A percentile compares a stretch with the other conserved stretches of the same genome.
These are phyloP conservation scores for Carcharodon carcharias DNA, from an alignment of 2,797 vertebrate genomes.

Conservation along the genomic window DNA sequence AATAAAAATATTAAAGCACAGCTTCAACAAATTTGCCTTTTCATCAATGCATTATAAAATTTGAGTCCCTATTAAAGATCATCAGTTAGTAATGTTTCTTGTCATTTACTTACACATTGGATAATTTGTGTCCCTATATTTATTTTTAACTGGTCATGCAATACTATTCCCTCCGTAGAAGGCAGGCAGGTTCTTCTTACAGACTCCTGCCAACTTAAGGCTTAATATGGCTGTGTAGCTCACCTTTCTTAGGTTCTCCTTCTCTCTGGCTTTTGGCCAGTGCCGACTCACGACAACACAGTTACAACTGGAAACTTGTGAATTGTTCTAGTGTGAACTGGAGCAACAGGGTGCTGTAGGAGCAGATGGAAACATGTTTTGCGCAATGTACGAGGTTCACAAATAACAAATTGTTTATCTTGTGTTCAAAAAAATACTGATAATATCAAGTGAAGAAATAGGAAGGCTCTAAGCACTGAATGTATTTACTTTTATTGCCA, in stretches of 20 bases:
- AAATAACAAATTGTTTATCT: background rate
- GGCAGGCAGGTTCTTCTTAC: background rate
- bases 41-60: constrained; percentile 8
- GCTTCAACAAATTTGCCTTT: constrained; percentile 27
- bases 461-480: too few relatives aligned
- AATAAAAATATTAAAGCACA: constrained; percentile 22
- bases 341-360: background rate
- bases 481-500: too few relatives aligned
- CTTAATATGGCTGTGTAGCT: background rate
- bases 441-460: too few relatives aligned
- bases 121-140: background rate
- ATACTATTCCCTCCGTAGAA: background rate
- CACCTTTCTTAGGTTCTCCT: background rate
- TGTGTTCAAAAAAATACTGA: background rate
- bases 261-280: background rate
- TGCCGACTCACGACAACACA: background rate
- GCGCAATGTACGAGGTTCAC: background rate
- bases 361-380: background rate
- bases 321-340: background rate
- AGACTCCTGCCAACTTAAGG: too few relatives aligned
- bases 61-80: background rate
- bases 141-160: background rate
- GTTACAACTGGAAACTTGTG: background rate
- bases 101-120: background rate
- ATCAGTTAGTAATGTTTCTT: constrained; percentile 2